Conservation (phyloP, 2,113 vertebrate species). For the Sorex araneus region DNA sequence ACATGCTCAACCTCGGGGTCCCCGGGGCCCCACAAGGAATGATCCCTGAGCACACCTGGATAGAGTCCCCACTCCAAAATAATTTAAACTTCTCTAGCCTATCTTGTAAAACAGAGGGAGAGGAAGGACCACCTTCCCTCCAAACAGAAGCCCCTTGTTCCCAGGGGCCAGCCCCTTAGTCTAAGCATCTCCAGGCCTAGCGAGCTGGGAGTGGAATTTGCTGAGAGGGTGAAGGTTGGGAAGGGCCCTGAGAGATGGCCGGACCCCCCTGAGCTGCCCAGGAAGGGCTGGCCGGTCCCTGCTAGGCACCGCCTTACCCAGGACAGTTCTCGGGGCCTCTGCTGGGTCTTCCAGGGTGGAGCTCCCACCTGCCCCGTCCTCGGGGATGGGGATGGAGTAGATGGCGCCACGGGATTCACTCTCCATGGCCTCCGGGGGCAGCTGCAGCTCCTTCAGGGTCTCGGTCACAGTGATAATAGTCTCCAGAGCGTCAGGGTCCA, state of each 20-base stretch:
- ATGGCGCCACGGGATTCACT: slow-evolving; percentile 91
- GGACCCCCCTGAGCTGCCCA: slow-evolving; percentile 18
- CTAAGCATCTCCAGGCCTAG: neutral
- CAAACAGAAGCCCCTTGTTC: neutral
- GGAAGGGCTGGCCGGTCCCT: neutral
- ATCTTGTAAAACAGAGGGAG: neutral
- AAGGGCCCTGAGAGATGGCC: slow-evolving; percentile 64
- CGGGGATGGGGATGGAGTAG: slow-evolving; percentile 89
- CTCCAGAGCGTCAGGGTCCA: slow-evolving; percentile 72
- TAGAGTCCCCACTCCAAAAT: neutral
- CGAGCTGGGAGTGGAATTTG: neutral
- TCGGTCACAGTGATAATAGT: slow-evolving; percentile 90
- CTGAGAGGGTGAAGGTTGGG: slow-evolving; percentile 40
- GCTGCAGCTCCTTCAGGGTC: slow-evolving; percentile 89
- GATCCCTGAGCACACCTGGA: too few species aligned
- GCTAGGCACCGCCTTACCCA: slow-evolving; percentile 56
- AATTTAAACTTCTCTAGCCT: slow-evolving; percentile 10
- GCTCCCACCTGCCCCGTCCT: slow-evolving; percentile 80
- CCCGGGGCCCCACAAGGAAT: too few species aligned
- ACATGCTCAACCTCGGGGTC: too few species aligned
- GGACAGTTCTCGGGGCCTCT: slow-evolving; percentile 64
- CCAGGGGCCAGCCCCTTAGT: neutral
- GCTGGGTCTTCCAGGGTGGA: slow-evolving; percentile 79
- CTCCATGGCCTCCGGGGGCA: slow-evolving; percentile 84
- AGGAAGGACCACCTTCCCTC: too few species aligned